Conservation (phyloP, 2,113 vertebrate species). For the Callocephalon fimbriatum region DNA sequence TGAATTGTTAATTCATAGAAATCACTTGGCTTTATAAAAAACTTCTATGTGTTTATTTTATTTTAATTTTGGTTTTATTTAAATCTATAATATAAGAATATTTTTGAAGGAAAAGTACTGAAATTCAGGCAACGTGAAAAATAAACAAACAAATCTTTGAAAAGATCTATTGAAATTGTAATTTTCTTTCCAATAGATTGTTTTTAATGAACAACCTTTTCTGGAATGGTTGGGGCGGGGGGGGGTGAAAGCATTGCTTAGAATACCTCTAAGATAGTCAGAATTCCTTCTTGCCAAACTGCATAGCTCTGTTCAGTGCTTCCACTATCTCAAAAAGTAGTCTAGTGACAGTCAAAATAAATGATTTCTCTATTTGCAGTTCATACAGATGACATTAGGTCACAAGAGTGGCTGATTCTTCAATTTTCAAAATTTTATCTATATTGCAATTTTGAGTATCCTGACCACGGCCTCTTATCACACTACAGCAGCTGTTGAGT, state of each 20-base stretch:
- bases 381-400: background rate
- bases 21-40: background rate
- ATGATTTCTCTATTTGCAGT: background rate
- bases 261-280: background rate
- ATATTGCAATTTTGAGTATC: fast-evolving
- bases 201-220: background rate
- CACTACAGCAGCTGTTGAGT: background rate
- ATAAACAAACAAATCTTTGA: background rate
- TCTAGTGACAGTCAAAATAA: background rate
- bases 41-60: background rate
- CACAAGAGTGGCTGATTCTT: background rate
- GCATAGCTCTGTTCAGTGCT: background rate
- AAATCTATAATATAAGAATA: background rate
- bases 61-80: background rate
- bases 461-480: background rate
- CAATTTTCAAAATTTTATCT: background rate
- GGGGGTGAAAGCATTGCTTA: fast-evolving
- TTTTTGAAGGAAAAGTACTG: background rate
- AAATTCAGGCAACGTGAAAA: background rate
- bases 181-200: background rate
- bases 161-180: fast-evolving
- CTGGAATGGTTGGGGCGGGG: fast-evolving
- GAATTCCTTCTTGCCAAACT: background rate
- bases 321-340: background rate
- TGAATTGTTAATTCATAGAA: background rate